These are phyloP conservation scores for Sclerodermus sp. DNA, from an alignment of 2,888 invertebrate species.

Conservation along the genomic window DNA sequence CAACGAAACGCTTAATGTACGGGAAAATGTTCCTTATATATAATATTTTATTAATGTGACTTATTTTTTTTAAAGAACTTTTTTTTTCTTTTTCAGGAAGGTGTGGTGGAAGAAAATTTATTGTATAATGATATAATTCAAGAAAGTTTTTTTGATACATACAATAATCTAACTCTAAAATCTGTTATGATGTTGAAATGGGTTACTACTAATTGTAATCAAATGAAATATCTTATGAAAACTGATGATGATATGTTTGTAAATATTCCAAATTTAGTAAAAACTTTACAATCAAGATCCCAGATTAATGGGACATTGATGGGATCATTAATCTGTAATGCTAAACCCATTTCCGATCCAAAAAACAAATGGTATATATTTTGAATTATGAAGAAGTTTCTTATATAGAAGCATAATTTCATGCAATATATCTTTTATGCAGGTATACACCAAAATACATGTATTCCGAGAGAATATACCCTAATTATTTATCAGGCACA, in stretches of 20 bases:
- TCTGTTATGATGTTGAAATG: slow-evolving; percentile 84
- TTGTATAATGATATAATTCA: slow-evolving; percentile 78
- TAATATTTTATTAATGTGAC: not conserved
- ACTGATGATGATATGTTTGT: slow-evolving; percentile 87
- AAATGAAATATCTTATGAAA: slow-evolving; percentile 74
- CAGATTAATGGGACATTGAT: slow-evolving; percentile 63
- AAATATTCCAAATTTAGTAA: slow-evolving; percentile 71
- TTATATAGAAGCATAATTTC: not conserved
- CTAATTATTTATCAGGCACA: slow-evolving; percentile 80
- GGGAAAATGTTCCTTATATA: slow-evolving; percentile 14
- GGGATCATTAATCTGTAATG: slow-evolving; percentile 79
- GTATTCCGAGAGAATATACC: slow-evolving; percentile 73
- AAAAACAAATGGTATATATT: slow-evolving; percentile 73
- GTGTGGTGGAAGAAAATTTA: slow-evolving; percentile 68
- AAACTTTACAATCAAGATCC: slow-evolving; percentile 42
- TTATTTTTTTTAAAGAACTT: not conserved
- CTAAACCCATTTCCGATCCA: slow-evolving; percentile 72
- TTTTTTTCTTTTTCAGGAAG: slow-evolving; percentile 56
- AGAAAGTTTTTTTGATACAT: slow-evolving; percentile 80
- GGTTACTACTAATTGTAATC: slow-evolving; percentile 69
- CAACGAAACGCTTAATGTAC: slow-evolving; percentile 63
- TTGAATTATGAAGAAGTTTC: not conserved
- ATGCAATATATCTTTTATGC: slow-evolving; percentile 4
- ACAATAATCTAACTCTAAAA: slow-evolving; percentile 84
- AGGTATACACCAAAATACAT: slow-evolving; percentile 82